Evolutionary conservation across 2,888 invertebrate species (phyloP).

Genomic region (Polymixis flavicincta): DNA sequence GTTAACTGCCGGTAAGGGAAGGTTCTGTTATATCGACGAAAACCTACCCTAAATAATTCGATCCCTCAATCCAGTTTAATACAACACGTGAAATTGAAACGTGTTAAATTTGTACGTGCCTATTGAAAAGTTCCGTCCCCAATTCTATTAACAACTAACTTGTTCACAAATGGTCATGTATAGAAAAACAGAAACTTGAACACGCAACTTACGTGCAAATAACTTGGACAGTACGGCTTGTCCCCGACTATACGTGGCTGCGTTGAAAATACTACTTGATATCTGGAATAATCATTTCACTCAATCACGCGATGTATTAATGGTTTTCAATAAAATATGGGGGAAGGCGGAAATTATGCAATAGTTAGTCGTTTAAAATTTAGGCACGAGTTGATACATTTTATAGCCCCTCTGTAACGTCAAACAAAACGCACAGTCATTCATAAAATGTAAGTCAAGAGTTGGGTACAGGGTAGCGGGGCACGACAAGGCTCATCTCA

Average conservation of each 20-base stretch:
- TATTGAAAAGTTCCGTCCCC: slow-evolving; percentile 83
- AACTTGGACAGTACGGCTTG: slow-evolving; percentile 63
- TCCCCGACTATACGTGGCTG: slow-evolving; percentile 34
- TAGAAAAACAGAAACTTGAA: slow-evolving; percentile 72
- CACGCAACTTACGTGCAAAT: slow-evolving; percentile 61
- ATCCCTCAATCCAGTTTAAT: slow-evolving; percentile 71
- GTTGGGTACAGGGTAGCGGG: slow-evolving; percentile 63
- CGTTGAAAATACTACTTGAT: slow-evolving; percentile 40
- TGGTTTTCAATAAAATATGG: slow-evolving; percentile 51
- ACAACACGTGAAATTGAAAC: slow-evolving; percentile 83
- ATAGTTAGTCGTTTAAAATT: slow-evolving; percentile 18
- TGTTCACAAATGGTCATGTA: slow-evolving; percentile 76
- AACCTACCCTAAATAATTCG: slow-evolving; percentile 59
- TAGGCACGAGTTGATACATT: slow-evolving; percentile 19
- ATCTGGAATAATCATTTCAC: slow-evolving; percentile 48
- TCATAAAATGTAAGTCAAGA: slow-evolving; percentile 70
- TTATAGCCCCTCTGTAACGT: slow-evolving; percentile 7
- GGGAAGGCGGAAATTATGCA: slow-evolving; percentile 52
- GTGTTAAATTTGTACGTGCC: slow-evolving; percentile 83
- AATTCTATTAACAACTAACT: slow-evolving; percentile 83
- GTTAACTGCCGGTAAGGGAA: slow-evolving; percentile 32
- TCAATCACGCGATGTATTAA: slow-evolving; percentile 53
- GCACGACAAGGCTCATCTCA: slow-evolving; percentile 80
- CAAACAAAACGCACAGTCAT: slow-evolving; percentile 67
- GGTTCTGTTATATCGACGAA: slow-evolving; percentile 52